A percentile compares a stretch with the other conserved stretches of the same genome.
Evolutionary conservation across 2,888 invertebrate species (phyloP).

Genomic region (Gisinianus flammeolus): DNA sequence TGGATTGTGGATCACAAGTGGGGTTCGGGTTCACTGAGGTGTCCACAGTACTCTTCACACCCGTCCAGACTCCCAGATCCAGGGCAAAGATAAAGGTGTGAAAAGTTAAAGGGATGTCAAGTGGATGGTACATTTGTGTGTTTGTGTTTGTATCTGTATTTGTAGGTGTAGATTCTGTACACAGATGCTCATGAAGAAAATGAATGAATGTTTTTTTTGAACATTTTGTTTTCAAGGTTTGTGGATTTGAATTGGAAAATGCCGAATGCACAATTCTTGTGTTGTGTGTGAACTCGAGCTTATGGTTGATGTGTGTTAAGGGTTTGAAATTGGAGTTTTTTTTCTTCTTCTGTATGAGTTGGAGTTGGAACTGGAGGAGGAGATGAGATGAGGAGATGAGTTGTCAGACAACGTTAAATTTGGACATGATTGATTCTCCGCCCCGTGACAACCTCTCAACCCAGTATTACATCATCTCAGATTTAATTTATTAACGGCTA

Average conservation of each 20-base stretch:
- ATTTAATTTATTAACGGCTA: conserved; percentile 1
- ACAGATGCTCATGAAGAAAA: not conserved
- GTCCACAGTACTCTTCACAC: too few species aligned
- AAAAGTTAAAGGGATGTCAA: not conserved
- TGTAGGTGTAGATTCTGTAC: not conserved
- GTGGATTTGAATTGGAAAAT: too few species aligned
- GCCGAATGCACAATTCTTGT: too few species aligned
- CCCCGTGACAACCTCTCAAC: conserved; percentile 1
- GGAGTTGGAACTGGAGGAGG: not conserved
- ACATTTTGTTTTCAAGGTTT: too few species aligned
- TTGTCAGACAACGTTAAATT: conserved; percentile 3
- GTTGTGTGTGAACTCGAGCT: not conserved
- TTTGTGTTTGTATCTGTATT: too few species aligned
- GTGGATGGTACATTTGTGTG: not conserved
- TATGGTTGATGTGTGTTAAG: not conserved
- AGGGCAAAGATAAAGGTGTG: not conserved
- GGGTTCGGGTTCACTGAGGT: too few species aligned
- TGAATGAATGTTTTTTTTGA: not conserved
- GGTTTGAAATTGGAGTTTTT: not conserved
- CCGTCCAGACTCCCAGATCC: too few species aligned
- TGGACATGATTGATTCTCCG: conserved; percentile 5
- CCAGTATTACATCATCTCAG: not conserved
- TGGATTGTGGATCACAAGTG: too few species aligned
- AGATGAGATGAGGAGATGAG: not conserved
- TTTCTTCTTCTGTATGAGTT: not conserved